Conservation (phyloP, 2,797 vertebrate species). For the Kryptolebias ocellatus region DNA sequence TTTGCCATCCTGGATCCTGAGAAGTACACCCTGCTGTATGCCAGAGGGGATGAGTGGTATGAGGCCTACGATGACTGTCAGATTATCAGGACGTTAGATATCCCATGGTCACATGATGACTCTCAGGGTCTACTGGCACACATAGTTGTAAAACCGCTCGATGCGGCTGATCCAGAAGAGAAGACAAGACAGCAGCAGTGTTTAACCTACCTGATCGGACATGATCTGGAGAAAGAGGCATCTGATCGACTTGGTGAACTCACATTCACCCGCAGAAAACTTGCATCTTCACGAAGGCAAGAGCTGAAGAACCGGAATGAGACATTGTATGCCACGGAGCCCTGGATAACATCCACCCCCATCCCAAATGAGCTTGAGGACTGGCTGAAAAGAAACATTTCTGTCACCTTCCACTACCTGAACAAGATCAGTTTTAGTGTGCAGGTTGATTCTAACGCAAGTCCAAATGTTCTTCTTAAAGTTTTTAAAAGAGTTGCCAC, state of each 20-base stretch:
- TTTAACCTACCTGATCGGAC: slow-evolving; percentile 76
- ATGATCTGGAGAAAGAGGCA: slow-evolving; percentile 71
- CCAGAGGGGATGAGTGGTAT: slow-evolving; percentile 71
- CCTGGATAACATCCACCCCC: slow-evolving; percentile 73
- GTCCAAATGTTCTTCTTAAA: slow-evolving; percentile 47
- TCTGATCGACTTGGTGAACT: slow-evolving; percentile 77
- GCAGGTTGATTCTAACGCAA: slow-evolving; percentile 38
- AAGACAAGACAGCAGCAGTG: slow-evolving; percentile 49
- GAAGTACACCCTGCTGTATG: slow-evolving; percentile 76
- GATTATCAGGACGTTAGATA: slow-evolving; percentile 76
- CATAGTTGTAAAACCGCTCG: slow-evolving; percentile 62
- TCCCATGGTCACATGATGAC: slow-evolving; percentile 71
- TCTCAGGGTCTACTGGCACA: slow-evolving; percentile 51
- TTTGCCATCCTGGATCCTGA: slow-evolving; percentile 77
- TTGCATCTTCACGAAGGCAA: slow-evolving; percentile 72
- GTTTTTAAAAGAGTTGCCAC: slow-evolving; percentile 49
- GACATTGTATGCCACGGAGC: slow-evolving; percentile 76
- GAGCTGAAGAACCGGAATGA: slow-evolving; percentile 72
- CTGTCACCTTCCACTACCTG: slow-evolving; percentile 69
- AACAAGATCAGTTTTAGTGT: slow-evolving; percentile 69
- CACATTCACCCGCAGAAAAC: slow-evolving; percentile 79
- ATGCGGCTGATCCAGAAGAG: slow-evolving; percentile 53
- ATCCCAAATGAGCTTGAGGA: slow-evolving; percentile 63
- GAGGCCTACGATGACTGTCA: slow-evolving; percentile 84
- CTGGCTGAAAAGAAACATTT: slow-evolving; percentile 55